Evolutionary conservation across 92 coral and sea anemone genomes (phyloP).

Genomic region (Epizoanthus fatuus): DNA sequence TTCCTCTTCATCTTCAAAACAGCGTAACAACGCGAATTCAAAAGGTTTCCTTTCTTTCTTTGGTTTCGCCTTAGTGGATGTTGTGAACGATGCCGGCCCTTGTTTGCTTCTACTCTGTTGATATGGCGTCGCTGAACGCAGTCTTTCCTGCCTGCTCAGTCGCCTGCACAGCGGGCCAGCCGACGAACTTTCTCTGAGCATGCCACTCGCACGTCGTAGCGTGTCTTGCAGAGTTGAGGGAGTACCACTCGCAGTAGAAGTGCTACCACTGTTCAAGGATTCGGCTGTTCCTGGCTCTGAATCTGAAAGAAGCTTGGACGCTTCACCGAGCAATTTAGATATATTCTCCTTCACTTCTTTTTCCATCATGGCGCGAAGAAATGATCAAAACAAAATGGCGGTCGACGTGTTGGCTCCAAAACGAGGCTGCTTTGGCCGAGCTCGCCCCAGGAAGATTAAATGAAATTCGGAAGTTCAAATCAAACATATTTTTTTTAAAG

Average conservation of each 20-base stretch:
- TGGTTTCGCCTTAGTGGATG: not conserved
- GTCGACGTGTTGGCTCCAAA: not conserved
- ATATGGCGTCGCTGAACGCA: slow-evolving; percentile 43
- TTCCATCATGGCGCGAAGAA: too few species aligned
- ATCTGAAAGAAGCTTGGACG: slow-evolving; percentile 12
- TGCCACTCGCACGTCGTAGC: slow-evolving; percentile 37
- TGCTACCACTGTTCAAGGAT: too few species aligned
- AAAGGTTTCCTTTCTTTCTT: slow-evolving; percentile 37
- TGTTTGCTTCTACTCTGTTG: not conserved
- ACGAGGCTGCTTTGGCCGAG: slow-evolving; percentile 3
- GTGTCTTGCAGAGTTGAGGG: slow-evolving; percentile 51
- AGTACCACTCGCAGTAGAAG: not conserved
- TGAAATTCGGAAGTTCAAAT: too few species aligned
- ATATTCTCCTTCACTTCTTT: slow-evolving; percentile 11
- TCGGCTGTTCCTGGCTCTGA: slow-evolving; percentile 1
- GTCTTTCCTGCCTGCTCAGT: slow-evolving; percentile 47
- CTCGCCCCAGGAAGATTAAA: too few species aligned
- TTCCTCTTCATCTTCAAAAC: slow-evolving; percentile 43
- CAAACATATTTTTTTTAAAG: not conserved
- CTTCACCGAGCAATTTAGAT: slow-evolving; percentile 3
- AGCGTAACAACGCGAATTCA: slow-evolving; percentile 42
- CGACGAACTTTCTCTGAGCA: slow-evolving; percentile 58
- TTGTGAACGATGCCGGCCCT: not conserved
- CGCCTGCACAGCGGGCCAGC: slow-evolving; percentile 52
- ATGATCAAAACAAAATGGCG: too few species aligned